These are phyloP conservation scores for Nipponia nippon DNA, from an alignment of 2,113 vertebrate genomes.

Conservation along the genomic window DNA sequence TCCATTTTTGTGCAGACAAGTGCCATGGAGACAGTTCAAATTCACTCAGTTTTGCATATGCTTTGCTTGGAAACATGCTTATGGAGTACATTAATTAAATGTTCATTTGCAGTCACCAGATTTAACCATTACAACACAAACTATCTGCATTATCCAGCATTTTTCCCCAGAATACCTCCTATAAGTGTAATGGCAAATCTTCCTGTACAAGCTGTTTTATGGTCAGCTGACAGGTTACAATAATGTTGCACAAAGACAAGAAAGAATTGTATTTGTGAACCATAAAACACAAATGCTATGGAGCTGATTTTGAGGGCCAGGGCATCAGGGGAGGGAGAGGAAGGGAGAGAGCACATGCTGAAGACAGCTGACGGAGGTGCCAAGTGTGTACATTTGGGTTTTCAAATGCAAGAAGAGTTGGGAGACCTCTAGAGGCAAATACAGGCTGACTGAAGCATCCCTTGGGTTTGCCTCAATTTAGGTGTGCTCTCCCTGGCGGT, in stretches of 20 bases:
- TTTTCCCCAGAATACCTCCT: not conserved
- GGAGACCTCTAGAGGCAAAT: conserved; percentile 31
- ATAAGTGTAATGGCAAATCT: not conserved
- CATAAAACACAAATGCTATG: not conserved
- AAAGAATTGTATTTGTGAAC: not conserved
- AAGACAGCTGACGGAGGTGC: not conserved
- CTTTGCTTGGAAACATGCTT: not conserved
- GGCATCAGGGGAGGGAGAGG: not conserved
- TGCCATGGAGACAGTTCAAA: not conserved
- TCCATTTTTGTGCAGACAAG: not conserved
- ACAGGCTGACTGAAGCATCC: not conserved
- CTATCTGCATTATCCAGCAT: not conserved
- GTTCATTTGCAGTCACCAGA: not conserved
- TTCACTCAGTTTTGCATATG: not conserved
- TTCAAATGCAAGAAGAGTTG: not conserved
- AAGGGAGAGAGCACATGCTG: not conserved
- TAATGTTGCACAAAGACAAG: not conserved
- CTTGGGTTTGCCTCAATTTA: not conserved
- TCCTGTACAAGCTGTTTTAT: not conserved
- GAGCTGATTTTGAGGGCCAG: not conserved
- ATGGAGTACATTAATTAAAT: not conserved
- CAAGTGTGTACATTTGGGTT: rapidly evolving
- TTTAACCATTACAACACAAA: not conserved
- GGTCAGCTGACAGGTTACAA: not conserved
- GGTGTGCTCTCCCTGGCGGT: not conserved